Percentiles rank a stretch among this genome's conserved stretches.
Evolutionary conservation across 2,113 vertebrate genomes (phyloP).

Genomic region (Spermophilus dauricus): DNA sequence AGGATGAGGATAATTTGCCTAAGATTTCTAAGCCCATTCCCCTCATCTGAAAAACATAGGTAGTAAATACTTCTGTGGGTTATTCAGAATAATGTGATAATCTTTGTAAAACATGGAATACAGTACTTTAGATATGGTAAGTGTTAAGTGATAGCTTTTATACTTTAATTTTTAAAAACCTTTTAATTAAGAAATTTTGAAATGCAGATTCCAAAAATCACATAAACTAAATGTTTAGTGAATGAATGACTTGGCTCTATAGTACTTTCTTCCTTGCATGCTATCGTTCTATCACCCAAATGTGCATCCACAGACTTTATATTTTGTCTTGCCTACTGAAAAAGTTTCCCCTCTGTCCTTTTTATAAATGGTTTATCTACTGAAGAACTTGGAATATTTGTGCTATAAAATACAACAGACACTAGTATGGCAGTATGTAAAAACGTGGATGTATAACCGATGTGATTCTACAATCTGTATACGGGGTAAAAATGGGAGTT

Average conservation of each 20-base stretch:
- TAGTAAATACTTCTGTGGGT: background rate
- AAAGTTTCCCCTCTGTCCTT: background rate
- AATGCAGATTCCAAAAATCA: background rate
- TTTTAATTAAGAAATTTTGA: conserved; percentile 41
- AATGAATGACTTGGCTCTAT: background rate
- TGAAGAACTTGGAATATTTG: background rate
- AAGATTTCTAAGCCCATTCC: conserved; percentile 7
- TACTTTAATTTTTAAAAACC: background rate
- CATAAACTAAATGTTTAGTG: background rate
- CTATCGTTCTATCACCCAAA: background rate
- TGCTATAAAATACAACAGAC: too few species aligned
- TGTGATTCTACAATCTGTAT: too few species aligned
- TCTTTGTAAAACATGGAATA: background rate
- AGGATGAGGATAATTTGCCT: background rate
- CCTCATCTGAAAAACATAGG: background rate
- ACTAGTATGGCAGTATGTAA: too few species aligned
- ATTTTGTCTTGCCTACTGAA: background rate
- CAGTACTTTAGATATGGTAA: conserved; percentile 1
- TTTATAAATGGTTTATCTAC: background rate
- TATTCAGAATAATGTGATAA: conserved; percentile 17
- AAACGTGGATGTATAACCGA: too few species aligned
- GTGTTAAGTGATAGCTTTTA: background rate
- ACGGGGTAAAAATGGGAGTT: too few species aligned
- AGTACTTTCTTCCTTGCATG: background rate
- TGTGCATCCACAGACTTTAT: background rate